Evolutionary conservation across 2,888 invertebrate species (phyloP).

Genomic region (Oscheius myriophilus): DNA sequence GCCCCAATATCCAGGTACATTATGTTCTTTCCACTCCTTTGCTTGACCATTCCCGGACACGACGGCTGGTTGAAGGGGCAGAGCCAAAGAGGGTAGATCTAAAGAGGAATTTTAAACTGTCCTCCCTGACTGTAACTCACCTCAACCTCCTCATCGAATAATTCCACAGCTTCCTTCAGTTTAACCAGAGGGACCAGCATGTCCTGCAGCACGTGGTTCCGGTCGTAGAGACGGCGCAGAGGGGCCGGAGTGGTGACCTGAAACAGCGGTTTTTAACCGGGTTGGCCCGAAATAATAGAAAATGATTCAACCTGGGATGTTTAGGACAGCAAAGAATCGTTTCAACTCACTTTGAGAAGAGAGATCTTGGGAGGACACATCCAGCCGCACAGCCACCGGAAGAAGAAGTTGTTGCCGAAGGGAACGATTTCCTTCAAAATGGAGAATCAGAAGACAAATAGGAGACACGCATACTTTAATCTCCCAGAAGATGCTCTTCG

Average conservation of each 20-base stretch:
- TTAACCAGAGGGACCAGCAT: slow-evolving; percentile 81
- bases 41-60: slow-evolving; percentile 80
- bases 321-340: neutral
- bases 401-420: slow-evolving; percentile 82
- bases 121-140: slow-evolving; percentile 70
- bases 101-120: slow-evolving; percentile 12
- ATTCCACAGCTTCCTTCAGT: slow-evolving; percentile 77
- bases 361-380: slow-evolving; percentile 85
- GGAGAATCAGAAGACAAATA: too few species aligned
- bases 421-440: slow-evolving; percentile 87
- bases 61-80: slow-evolving; percentile 81
- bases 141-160: slow-evolving; percentile 79
- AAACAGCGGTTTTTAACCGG: slow-evolving; percentile 2
- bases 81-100: slow-evolving; percentile 83
- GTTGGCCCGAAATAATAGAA: neutral
- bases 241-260: slow-evolving; percentile 47
- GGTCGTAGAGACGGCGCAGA: slow-evolving; percentile 77
- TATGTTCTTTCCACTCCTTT: slow-evolving; percentile 73
- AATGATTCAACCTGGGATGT: neutral
- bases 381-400: slow-evolving; percentile 83
- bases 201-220: slow-evolving; percentile 83
- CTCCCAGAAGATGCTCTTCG: slow-evolving; percentile 85
- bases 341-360: slow-evolving; percentile 77
- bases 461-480: slow-evolving; percentile 74
- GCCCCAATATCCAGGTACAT: slow-evolving; percentile 85